Evolutionary conservation across 2,888 invertebrate genomes (phyloP).

Genomic region (Thymelicus acteon): DNA sequence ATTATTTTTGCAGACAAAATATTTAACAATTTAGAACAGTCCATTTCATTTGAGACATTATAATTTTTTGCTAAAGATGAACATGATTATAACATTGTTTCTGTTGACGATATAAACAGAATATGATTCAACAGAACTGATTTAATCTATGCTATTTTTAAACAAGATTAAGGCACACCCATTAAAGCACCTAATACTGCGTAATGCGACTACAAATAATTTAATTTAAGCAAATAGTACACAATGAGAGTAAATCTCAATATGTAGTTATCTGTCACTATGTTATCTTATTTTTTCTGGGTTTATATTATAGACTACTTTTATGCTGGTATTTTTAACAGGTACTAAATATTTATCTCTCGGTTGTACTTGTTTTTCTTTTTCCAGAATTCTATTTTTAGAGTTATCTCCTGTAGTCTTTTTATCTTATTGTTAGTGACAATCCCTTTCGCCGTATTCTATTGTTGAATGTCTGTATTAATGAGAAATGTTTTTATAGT

Average conservation of each 20-base stretch:
- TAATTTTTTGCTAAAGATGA: too few species aligned
- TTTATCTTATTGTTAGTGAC: neutral
- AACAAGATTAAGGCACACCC: neutral
- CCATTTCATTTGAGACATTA: too few species aligned
- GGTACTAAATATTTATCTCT: constrained; percentile 16
- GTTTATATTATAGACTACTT: constrained; percentile 26
- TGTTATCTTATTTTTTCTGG: constrained; percentile 30
- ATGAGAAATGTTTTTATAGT: neutral
- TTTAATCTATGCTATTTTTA: constrained; percentile 8
- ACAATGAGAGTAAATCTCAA: constrained; percentile 19
- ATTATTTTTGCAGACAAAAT: too few species aligned
- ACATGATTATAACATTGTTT: neutral
- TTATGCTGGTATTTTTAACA: constrained; percentile 18
- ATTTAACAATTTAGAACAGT: too few species aligned
- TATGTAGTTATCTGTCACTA: constrained; percentile 20
- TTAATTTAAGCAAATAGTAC: constrained; percentile 11
- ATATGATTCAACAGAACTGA: neutral
- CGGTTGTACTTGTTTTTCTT: neutral
- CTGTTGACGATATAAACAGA: neutral
- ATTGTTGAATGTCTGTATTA: neutral
- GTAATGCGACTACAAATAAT: neutral
- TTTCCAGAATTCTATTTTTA: constrained; percentile 12
- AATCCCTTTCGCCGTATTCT: neutral
- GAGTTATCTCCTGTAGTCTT: constrained; percentile 9
- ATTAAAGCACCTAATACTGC: neutral